Conservation (phyloP, 2,888 invertebrate genomes). For the Minunthozetes semirufus region DNA sequence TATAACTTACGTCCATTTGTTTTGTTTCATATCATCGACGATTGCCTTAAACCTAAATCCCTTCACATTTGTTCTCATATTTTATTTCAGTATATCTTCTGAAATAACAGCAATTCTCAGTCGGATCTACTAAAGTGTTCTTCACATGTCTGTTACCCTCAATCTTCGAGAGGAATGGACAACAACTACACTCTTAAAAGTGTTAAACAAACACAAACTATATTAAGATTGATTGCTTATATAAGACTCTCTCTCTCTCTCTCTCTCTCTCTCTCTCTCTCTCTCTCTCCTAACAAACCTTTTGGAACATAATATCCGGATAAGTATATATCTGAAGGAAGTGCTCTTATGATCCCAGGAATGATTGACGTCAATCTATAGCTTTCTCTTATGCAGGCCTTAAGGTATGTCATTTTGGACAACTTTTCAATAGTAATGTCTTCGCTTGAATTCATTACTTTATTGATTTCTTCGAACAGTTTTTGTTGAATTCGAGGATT, state of each 20-base stretch:
- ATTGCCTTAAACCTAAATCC: too few relatives aligned
- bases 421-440: conserved; percentile 48
- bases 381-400: conserved; percentile 60
- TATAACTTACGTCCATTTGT: too few relatives aligned
- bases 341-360: conserved; percentile 40
- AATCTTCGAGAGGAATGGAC: neutral
- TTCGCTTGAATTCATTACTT: conserved; percentile 47
- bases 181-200: neutral
- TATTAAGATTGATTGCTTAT: neutral
- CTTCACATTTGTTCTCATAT: too few relatives aligned
- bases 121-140: neutral
- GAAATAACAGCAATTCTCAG: neutral
- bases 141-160: neutral
- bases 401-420: conserved; percentile 52
- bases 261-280: too few relatives aligned
- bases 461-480: conserved; percentile 60
- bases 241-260: neutral
- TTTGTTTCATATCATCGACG: too few relatives aligned
- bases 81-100: too few relatives aligned
- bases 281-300: neutral
- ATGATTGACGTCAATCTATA: conserved; percentile 41
- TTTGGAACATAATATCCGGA: conserved; percentile 55
- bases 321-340: conserved; percentile 48
- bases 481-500: conserved; percentile 68
- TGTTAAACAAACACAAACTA: neutral